Evolutionary conservation across 2,888 invertebrate genomes (phyloP).

Genomic region (Kuschelorhynchus macadamiae): DNA sequence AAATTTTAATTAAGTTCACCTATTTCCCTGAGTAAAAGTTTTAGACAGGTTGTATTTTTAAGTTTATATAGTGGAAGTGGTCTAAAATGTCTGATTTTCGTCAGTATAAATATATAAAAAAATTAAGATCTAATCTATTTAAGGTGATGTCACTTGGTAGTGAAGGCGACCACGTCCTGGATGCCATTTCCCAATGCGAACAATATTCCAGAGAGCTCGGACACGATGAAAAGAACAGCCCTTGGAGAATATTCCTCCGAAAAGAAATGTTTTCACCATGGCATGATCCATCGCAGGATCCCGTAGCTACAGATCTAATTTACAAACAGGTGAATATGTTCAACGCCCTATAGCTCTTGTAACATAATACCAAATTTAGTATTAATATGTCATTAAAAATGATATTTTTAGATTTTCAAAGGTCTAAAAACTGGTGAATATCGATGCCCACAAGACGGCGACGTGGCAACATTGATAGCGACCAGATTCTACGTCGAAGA

Average conservation of each 20-base stretch:
- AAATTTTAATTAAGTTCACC: too few relatives aligned
- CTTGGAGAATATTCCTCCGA: constrained; percentile 89
- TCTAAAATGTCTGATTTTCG: too few relatives aligned
- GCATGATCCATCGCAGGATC: constrained; percentile 89
- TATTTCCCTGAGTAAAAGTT: too few relatives aligned
- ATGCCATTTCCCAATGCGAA: constrained; percentile 96
- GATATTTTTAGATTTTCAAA: constrained; percentile 63
- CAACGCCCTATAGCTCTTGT: too few relatives aligned
- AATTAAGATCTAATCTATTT: too few relatives aligned
- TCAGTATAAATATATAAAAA: too few relatives aligned
- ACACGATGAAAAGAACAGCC: constrained; percentile 85
- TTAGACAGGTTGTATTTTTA: too few relatives aligned
- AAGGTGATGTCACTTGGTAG: constrained; percentile 85
- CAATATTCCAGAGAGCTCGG: constrained; percentile 95
- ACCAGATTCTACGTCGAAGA: constrained; percentile 92
- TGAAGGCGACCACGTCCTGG: constrained; percentile 93
- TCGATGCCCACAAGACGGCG: constrained; percentile 85
- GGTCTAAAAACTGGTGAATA: constrained; percentile 96
- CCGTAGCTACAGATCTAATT: constrained; percentile 88
- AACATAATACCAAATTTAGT: too few relatives aligned
- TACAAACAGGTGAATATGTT: constrained; percentile 90
- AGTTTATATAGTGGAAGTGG: too few relatives aligned
- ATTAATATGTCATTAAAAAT: too few relatives aligned
- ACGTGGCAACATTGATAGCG: constrained; percentile 89
- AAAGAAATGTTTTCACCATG: constrained; percentile 94